These are phyloP conservation scores for Pollachius pollachius DNA, from an alignment of 2,113 vertebrate genomes.

Conservation along the genomic window DNA sequence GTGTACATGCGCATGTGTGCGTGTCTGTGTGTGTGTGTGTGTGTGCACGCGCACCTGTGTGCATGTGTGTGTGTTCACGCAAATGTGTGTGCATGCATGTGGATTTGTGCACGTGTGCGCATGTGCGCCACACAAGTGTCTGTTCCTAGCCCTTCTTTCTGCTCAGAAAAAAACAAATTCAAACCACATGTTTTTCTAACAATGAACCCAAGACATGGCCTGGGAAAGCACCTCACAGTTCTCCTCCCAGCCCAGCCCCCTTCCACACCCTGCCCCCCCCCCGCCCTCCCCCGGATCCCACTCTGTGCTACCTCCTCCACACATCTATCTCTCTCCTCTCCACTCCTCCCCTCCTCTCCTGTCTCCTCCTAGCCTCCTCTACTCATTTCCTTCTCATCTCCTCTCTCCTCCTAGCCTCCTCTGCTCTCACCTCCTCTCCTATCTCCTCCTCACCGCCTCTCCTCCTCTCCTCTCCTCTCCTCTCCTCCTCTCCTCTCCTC, in stretches of 20 bases:
- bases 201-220: conserved; percentile 50
- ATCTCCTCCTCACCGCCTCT: too few species aligned
- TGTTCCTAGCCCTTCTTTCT: conserved; percentile 47
- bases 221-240: conserved; percentile 67
- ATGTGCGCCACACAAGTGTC: conserved; percentile 44
- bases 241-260: not conserved
- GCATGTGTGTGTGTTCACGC: conserved; percentile 17
- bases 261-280: conserved; percentile 4
- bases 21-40: conserved; percentile 5
- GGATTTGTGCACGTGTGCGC: conserved; percentile 18
- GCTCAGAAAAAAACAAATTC: conserved; percentile 49
- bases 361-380: too few species aligned
- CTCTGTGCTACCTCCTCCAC: not conserved
- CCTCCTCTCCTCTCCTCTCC: too few species aligned
- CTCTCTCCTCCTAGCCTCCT: not conserved
- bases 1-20: conserved; percentile 19
- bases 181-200: conserved; percentile 65
- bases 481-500: not conserved
- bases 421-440: not conserved
- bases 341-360: too few species aligned
- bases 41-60: not conserved
- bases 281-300: not conserved
- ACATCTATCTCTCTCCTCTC: not conserved
- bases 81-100: not conserved
- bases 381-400: too few species aligned